Conservation (phyloP, 2,888 invertebrate species). For the Mesoligia furuncula region DNA sequence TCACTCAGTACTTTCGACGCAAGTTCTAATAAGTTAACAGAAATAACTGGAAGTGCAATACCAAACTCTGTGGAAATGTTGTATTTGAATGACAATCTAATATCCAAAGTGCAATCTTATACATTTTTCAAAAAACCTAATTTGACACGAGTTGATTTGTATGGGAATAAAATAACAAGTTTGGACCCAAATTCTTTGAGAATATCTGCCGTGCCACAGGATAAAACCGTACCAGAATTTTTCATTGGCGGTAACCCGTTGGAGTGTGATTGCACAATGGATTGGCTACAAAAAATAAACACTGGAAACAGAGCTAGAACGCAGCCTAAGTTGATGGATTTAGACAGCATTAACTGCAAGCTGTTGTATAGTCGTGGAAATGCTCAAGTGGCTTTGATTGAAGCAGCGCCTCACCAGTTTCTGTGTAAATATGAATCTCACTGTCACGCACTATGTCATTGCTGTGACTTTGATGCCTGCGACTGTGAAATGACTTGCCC, state of each 20-base stretch:
- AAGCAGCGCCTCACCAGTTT: conserved; percentile 95
- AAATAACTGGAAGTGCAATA: conserved; percentile 95
- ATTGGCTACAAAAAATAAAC: conserved; percentile 96
- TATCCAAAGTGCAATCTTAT: conserved; percentile 95
- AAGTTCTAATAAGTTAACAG: conserved; percentile 94
- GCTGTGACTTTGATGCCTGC: conserved; percentile 97
- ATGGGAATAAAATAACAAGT: conserved; percentile 94
- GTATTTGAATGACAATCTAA: conserved; percentile 94
- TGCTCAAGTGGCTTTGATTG: conserved; percentile 93
- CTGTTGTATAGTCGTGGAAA: conserved; percentile 94
- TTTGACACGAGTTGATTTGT: conserved; percentile 94
- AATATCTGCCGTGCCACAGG: conserved; percentile 93
- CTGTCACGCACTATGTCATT: conserved; percentile 96
- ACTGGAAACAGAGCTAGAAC: conserved; percentile 93
- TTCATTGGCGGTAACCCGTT: conserved; percentile 96
- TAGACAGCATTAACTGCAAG: conserved; percentile 95
- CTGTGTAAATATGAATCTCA: conserved; percentile 96
- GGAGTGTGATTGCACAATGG: conserved; percentile 97
- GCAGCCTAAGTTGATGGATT: conserved; percentile 95
- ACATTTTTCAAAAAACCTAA: conserved; percentile 97
- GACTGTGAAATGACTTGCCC: conserved; percentile 98
- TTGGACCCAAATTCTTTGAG: conserved; percentile 94
- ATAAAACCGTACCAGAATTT: conserved; percentile 94
- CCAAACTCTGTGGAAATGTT: conserved; percentile 95
- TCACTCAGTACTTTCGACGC: conserved; percentile 95